A percentile compares a stretch with the other conserved stretches of the same genome.
These are phyloP conservation scores for Zelleria hepariella DNA, from an alignment of 2,888 invertebrate species.

Conservation along the genomic window DNA sequence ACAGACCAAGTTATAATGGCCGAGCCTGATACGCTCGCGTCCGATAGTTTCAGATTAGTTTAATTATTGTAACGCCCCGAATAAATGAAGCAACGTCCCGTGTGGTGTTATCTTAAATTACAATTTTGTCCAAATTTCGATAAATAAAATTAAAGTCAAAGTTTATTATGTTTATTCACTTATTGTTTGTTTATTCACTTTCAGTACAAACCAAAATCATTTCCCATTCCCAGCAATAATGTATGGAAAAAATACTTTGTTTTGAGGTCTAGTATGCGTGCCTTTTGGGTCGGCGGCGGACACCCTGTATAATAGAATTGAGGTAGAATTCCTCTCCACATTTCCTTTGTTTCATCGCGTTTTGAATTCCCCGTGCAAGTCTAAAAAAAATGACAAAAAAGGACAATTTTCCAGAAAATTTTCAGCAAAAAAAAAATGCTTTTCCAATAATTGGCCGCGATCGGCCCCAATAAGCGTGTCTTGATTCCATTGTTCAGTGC, in stretches of 20 bases:
- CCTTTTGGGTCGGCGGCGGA: too few relatives aligned
- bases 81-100: constrained; percentile 16
- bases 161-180: too few relatives aligned
- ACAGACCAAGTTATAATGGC: constrained; percentile 29
- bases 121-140: background rate
- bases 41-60: constrained; percentile 42
- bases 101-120: background rate
- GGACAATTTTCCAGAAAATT: background rate
- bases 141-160: background rate
- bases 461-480: background rate
- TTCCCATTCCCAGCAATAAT: too few relatives aligned
- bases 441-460: background rate
- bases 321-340: too few relatives aligned
- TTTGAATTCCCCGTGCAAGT: too few relatives aligned
- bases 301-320: too few relatives aligned
- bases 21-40: constrained; percentile 29
- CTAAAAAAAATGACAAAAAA: background rate
- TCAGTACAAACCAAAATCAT: too few relatives aligned
- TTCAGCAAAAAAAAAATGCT: background rate
- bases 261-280: too few relatives aligned
- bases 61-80: constrained; percentile 40
- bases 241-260: too few relatives aligned
- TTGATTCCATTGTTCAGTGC: background rate
- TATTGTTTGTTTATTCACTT: too few relatives aligned
- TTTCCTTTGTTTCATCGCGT: too few relatives aligned